Evolutionary conservation across 1,140 invertebrate species (phyloP), one percentile per base, ranked within the genome.

Genomic region (Drosophila fuyamai): DNA sequence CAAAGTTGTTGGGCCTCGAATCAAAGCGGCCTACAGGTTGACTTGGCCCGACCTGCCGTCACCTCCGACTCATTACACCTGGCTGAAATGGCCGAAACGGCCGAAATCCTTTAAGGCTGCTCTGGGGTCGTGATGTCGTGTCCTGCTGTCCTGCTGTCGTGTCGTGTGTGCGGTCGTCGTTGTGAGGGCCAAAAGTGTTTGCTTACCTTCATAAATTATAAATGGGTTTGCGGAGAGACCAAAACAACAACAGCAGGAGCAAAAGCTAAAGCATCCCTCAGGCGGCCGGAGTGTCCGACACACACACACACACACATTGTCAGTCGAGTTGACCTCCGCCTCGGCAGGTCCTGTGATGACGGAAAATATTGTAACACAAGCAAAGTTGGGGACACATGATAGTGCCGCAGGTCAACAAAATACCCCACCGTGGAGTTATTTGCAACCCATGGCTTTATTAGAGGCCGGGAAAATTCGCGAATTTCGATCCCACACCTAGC

Each of bases 151-250:
- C 46, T 51, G 46, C 23, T 16, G 46, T 51, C 16, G 44, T 62
- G 59, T 67, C 61, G 46, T 66, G 61, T 68, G 67, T 66, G 63
- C 14, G 65, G 67, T 43, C 40, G 48, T 50, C 36, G 46, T 40
- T 36, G 47, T 41, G 23, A 60, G 59, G 79, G 62, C 62, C 67
- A 80, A 62, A 60, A 89, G 79, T 89, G 83, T 89, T 88, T 88
- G 84, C 79, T 89, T 88, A 89, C 83, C 84, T 89, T 74, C 83
- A 88, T 88, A 89, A 89, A 89, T 88, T 88, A 88, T 89, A 88
- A 88, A 89, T 88, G 75, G 65, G 57, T 58, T 71, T 78, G 76
- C 43, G 76, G 66, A 78, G 54, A 72, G 57, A 78, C 58, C 60
- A 53, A 86, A 68, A 77, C 79, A 77, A 67, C 59, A 65, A 65